phyloP scores from a whole-genome alignment of 2,797 vertebrate species.

The Capromys pilorides region DNA sequence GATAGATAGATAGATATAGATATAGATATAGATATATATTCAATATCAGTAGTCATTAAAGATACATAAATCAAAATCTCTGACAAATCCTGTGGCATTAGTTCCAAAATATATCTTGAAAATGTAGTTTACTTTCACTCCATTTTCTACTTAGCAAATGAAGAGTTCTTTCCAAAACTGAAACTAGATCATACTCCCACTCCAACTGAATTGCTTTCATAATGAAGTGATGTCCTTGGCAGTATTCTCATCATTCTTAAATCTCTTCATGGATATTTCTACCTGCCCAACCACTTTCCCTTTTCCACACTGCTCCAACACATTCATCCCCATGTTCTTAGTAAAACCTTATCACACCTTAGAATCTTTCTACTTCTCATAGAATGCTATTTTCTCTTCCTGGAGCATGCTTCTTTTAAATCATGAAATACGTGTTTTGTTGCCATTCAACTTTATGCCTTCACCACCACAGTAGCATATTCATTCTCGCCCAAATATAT shows the following conservation, averaged over 20 bases:
- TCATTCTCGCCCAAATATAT: neutral
- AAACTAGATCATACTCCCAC: neutral
- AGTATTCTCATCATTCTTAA: neutral
- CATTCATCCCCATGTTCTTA: neutral
- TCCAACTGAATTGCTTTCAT: neutral
- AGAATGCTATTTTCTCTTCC: neutral
- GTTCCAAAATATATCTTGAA: neutral
- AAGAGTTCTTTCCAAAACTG: neutral
- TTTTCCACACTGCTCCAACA: neutral
- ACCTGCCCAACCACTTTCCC: neutral
- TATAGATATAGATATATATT: neutral
- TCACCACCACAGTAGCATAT: neutral
- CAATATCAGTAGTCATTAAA: neutral
- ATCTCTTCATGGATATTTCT: neutral
- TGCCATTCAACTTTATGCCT: neutral
- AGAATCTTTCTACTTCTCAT: neutral
- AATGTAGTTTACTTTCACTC: neutral
- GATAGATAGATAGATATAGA: neutral
- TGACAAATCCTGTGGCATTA: neutral
- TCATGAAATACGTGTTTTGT: neutral
- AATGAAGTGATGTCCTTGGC: neutral
- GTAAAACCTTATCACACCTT: neutral
- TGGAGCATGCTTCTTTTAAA: neutral
- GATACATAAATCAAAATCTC: neutral
- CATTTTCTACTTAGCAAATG: neutral